These are phyloP conservation scores for Drosophila tristis DNA, from an alignment of 1,140 invertebrate genomes.

Conservation along the genomic window DNA sequence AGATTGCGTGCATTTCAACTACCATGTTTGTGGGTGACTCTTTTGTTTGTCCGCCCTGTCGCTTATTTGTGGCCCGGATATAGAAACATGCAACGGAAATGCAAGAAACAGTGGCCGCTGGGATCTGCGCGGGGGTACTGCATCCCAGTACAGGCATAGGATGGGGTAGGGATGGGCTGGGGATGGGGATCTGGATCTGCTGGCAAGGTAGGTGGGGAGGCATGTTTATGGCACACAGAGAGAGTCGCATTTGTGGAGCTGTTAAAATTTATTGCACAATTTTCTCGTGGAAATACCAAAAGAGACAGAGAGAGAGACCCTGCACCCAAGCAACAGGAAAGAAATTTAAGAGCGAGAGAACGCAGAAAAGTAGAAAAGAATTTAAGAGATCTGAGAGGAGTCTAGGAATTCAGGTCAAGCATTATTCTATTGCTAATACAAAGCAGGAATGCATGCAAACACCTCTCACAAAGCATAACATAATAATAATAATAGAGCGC, in stretches of 20 bases:
- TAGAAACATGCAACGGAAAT: slow-evolving; percentile 77
- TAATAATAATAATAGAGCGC: background rate
- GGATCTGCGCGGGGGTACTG: slow-evolving; percentile 7
- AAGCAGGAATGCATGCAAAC: no score
- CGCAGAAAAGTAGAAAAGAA: background rate
- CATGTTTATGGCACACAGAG: slow-evolving; percentile 49
- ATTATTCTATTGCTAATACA: no score
- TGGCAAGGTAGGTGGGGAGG: slow-evolving; percentile 24
- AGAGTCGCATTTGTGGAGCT: slow-evolving; percentile 46
- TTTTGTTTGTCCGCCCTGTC: slow-evolving; percentile 56
- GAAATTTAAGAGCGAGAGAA: slow-evolving; percentile 31
- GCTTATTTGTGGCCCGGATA: slow-evolving; percentile 71
- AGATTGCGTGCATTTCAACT: slow-evolving; percentile 49
- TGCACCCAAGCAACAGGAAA: slow-evolving; percentile 42
- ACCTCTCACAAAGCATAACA: no score
- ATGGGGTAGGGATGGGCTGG: no score
- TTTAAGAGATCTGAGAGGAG: background rate
- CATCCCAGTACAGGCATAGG: background rate
- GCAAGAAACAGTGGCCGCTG: slow-evolving; percentile 53
- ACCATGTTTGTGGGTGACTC: slow-evolving; percentile 40
- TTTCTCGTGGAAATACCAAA: slow-evolving; percentile 34
- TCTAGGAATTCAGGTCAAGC: background rate
- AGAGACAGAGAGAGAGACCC: background rate
- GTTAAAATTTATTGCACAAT: slow-evolving; percentile 54
- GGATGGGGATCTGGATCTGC: no score